Conservation (phyloP, 2,113 vertebrate species). For the Carassius auratus region DNA sequence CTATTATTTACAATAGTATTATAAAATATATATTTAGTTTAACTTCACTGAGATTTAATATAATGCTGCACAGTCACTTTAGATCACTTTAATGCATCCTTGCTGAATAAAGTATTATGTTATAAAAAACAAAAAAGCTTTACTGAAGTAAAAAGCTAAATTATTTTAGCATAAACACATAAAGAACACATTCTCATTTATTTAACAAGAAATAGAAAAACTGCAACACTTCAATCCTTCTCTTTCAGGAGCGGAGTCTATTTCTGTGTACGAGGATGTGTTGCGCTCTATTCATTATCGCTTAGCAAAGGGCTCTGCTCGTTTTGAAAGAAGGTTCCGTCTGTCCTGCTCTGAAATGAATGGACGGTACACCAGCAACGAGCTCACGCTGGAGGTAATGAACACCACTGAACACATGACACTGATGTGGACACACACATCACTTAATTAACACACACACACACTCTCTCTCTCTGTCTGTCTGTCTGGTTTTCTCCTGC, state of each 20-base stretch:
- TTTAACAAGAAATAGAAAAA: neutral
- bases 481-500: constrained; percentile 20
- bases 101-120: no score
- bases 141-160: neutral
- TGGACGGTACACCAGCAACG: constrained; percentile 95
- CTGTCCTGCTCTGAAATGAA: constrained; percentile 98
- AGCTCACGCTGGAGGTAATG: constrained; percentile 90
- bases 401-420: neutral
- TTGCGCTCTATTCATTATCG: constrained; percentile 88
- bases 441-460: neutral
- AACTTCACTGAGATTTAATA: no score
- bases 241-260: constrained; percentile 89
- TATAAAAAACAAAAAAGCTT: no score
- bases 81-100: no score
- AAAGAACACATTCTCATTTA: neutral
- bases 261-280: constrained; percentile 93
- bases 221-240: neutral
- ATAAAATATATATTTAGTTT: no score
- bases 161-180: neutral
- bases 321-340: constrained; percentile 92
- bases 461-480: neutral
- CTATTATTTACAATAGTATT: no score
- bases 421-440: neutral
- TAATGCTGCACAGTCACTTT: no score
- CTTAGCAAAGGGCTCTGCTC: constrained; percentile 84